A percentile compares a stretch with the other conserved stretches of the same genome.
Conservation (phyloP, 1,140 invertebrate species). For the Papilio dardanus region DNA sequence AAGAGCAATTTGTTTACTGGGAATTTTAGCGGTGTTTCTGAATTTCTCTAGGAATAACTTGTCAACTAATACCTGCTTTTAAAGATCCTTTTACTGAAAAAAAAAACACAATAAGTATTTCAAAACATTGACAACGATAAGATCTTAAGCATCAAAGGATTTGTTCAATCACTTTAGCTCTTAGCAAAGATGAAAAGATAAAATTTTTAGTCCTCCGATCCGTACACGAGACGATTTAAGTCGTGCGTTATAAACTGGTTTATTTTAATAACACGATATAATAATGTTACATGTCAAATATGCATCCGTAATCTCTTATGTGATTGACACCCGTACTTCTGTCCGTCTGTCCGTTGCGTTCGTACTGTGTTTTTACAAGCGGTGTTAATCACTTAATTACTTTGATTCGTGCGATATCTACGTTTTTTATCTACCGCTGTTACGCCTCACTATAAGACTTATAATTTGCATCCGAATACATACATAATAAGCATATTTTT, state of each 20-base stretch:
- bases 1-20: no score
- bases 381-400: slow-evolving; percentile 38
- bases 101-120: not conserved
- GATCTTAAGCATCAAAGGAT: slow-evolving; percentile 27
- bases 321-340: slow-evolving; percentile 36
- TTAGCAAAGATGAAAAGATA: slow-evolving; percentile 33
- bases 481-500: not conserved
- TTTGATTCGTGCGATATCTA: slow-evolving; percentile 38
- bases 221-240: slow-evolving; percentile 28
- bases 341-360: slow-evolving; percentile 28
- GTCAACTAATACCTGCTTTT: not conserved
- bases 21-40: no score
- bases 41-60: not conserved
- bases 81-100: not conserved
- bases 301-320: slow-evolving; percentile 30
- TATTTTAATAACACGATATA: slow-evolving; percentile 37
- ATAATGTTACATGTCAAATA: slow-evolving; percentile 39
- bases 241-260: slow-evolving; percentile 32
- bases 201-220: slow-evolving; percentile 28
- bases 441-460: slow-evolving; percentile 25
- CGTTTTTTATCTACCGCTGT: slow-evolving; percentile 33
- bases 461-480: slow-evolving; percentile 6
- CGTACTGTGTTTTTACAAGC: slow-evolving; percentile 37
- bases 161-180: slow-evolving; percentile 29
- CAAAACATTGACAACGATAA: slow-evolving; percentile 22